phyloP scores from a whole-genome alignment of 1,140 invertebrate species.

The Calliopsis andreniformis region DNA sequence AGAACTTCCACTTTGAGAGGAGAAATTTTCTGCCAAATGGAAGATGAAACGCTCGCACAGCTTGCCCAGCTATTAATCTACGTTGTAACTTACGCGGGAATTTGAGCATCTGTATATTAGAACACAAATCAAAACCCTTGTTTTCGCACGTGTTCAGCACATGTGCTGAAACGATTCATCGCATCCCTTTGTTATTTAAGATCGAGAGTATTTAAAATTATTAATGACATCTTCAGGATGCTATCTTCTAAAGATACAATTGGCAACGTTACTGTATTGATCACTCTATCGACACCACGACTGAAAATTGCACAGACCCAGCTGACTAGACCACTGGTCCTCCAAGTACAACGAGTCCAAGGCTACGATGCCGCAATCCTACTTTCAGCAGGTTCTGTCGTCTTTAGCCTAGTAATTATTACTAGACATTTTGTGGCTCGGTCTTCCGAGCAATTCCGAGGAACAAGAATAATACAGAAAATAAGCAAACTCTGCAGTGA shows the following conservation, averaged over 20 bases:
- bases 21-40: background rate
- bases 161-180: background rate
- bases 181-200: background rate
- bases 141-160: conserved; percentile 48
- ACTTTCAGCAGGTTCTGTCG: conserved; percentile 63
- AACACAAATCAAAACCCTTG: conserved; percentile 32
- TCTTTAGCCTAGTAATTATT: conserved; percentile 60
- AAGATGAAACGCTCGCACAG: background rate
- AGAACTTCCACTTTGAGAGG: no score
- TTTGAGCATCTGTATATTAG: background rate
- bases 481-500: no score
- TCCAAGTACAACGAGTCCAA: conserved; percentile 73
- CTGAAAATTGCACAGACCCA: conserved; percentile 24
- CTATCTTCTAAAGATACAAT: background rate
- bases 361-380: conserved; percentile 64
- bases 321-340: conserved; percentile 43
- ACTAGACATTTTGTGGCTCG: conserved; percentile 64
- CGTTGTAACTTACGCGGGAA: conserved; percentile 9
- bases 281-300: background rate
- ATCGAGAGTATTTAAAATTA: background rate
- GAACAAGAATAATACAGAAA: no score
- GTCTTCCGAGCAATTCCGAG: conserved; percentile 21
- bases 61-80: conserved; percentile 13
- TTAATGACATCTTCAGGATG: conserved; percentile 8
- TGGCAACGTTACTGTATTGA: no score